These are phyloP conservation scores for Vanessa atalanta DNA, from an alignment of 1,140 invertebrate species.

Conservation along the genomic window DNA sequence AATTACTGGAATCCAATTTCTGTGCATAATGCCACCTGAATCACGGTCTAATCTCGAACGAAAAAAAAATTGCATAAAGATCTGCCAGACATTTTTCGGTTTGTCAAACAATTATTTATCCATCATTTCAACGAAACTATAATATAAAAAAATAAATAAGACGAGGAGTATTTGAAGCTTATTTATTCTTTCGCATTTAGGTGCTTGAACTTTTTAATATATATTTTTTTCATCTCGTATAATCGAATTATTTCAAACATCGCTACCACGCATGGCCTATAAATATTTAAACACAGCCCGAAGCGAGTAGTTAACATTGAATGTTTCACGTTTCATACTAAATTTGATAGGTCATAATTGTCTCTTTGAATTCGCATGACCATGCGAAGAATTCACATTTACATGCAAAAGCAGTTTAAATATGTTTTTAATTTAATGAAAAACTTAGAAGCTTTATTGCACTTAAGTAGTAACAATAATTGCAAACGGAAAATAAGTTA, in stretches of 20 bases:
- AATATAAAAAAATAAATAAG: no score
- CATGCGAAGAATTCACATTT: constrained; percentile 38
- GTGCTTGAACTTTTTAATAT: neutral
- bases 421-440: neutral
- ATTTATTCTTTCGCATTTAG: neutral
- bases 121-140: neutral
- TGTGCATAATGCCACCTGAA: constrained; percentile 45
- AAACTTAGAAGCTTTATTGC: neutral
- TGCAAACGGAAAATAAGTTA: neutral
- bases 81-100: constrained; percentile 2
- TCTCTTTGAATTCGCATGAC: constrained; percentile 29
- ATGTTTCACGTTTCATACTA: constrained; percentile 32
- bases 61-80: constrained; percentile 4
- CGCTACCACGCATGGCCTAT: constrained; percentile 63
- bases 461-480: neutral
- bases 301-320: constrained; percentile 29
- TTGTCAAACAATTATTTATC: neutral
- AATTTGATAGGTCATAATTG: constrained; percentile 42
- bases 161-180: no score
- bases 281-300: constrained; percentile 54
- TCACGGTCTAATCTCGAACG: constrained; percentile 6
- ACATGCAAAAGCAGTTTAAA: constrained; percentile 35
- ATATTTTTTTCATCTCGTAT: constrained; percentile 2
- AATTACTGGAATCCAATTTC: constrained; percentile 55
- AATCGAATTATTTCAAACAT: constrained; percentile 17